Base-by-base conservation (phyloP, 2,888 invertebrate species). In the Holacanthella duospinosa region DNA sequence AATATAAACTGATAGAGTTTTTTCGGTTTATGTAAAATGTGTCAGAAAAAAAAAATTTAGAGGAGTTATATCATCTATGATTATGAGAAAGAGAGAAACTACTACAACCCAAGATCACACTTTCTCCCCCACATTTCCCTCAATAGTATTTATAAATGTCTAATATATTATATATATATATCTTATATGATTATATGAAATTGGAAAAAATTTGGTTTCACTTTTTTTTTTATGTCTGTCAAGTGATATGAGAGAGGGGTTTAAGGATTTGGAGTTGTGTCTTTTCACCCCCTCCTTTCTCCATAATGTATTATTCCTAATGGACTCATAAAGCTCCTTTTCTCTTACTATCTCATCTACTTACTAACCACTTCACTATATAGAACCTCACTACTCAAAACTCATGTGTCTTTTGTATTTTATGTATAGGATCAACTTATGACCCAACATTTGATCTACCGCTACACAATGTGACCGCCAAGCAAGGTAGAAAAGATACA, bases 391-490 rank as follows among this genome's bases (percentile, higher is more conserved):
- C 54, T n/a, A 36, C 6, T 36, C 36, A 36, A 36, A 36, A 36
- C 36, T 36, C 36, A 36, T 16, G 16, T 36, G 36, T 36, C 48
- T 48, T 53, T 43, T 63, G 25, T 54, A 26, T 28, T 21, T 48
- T 48, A 57, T 61, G 65, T 65, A 16, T 64, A 71, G 71, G 71
- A 55, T 69, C 67, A 3, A 71, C 66, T 58, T 69, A 71, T 61
- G 69, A 68, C 58, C 92, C 93, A 2, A 87, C 88, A 77, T 93
- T 93, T 79, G 82, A 91, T 74, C 87, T 87, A 72, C 86, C 87
- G 62, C 79, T 93, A 76, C 87, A 89, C 76, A 93, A 93, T 78
- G 85, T 88, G 76, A 92, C 91, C 53, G 88, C 90, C 65, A 86
- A 88, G 61, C 89, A 89, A 78, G 92, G 48, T 48, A 48, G n/a